Evolutionary conservation across 2,797 vertebrate species (phyloP), one percentile per base, ranked within the genome.

Genomic region (Eulemur coronatus): DNA sequence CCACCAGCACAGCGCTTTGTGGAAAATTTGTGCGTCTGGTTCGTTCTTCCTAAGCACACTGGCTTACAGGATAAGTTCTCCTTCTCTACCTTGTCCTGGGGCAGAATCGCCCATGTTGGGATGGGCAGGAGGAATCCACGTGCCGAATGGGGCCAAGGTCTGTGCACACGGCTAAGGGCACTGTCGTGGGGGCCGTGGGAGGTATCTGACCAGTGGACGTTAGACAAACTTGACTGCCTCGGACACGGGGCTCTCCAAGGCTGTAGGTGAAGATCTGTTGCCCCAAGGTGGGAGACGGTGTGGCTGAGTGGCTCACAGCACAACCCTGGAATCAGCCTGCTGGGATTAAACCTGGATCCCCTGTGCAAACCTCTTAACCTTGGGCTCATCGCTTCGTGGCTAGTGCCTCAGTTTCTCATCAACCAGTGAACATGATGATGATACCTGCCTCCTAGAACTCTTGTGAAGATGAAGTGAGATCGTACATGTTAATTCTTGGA

Each of bases 181-280:
- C 0, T 1, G 3, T 26, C 4, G 1, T 20, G 3, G 22, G 33
- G 57, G 63, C 35, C 0, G 0, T 12, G 14, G 33, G 52, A 1
- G 15, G 28, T 28, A 20, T 80, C 81, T 30, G 35, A 65, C 14
- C 2, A 13, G 82, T 3, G 28, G 33, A 2, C 41, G 11, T 15
- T 5, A 20, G 93, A 30, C 61, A 38, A 4, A 20, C 50, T n/a
- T 14, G n/a, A 33, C 41, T 11, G 35, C 63, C 63, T 18, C 4
- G 0, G 67, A n/a, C 48, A 48, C 1, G 2, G 14, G 69, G 30
- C 63, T 84, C 30, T 59, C 8, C 0, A 7, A 33, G 59, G 50
- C 30, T 3, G 2, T 1, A 2, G 28, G 50, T 5, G 22, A 18
- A 57, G 18, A 12, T 24, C 33, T 13, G 11, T 12, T 52, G n/a